Evolutionary conservation across 2,113 vertebrate species (phyloP).

Genomic region (Catharus bicknelli): DNA sequence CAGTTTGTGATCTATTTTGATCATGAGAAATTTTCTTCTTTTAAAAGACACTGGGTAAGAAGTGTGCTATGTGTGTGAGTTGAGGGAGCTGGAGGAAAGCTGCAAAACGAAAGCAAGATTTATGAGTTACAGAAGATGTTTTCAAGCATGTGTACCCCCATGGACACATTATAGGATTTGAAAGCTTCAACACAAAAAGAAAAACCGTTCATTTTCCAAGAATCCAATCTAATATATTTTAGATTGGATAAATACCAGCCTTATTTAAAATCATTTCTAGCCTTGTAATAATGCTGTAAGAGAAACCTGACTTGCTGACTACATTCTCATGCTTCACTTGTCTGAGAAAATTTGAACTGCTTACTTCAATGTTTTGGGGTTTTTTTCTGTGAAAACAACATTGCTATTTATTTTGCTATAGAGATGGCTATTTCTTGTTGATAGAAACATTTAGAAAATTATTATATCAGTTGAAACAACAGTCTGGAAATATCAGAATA

Average conservation of each 20-base stretch:
- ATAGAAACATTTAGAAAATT: background rate
- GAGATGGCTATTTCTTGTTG: background rate
- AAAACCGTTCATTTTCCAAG: too few species aligned
- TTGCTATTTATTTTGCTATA: background rate
- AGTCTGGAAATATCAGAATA: background rate
- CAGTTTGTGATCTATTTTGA: too few species aligned
- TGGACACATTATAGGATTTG: too few species aligned
- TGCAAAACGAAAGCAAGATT: too few species aligned
- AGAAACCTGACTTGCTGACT: background rate
- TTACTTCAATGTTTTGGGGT: background rate
- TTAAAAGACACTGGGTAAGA: too few species aligned
- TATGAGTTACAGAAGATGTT: too few species aligned
- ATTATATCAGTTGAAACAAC: background rate
- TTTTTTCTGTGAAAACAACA: background rate
- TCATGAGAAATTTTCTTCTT: too few species aligned
- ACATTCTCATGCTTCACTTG: background rate
- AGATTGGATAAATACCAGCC: background rate
- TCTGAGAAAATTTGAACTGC: background rate
- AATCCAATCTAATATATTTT: too few species aligned
- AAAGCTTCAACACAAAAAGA: too few species aligned
- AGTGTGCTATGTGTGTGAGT: too few species aligned
- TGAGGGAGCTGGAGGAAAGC: too few species aligned
- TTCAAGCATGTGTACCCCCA: too few species aligned
- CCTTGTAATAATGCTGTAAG: background rate
- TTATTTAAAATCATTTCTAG: background rate